phyloP scores from a whole-genome alignment of 2,888 invertebrate genomes.

The Cryptocephalus moraei region DNA sequence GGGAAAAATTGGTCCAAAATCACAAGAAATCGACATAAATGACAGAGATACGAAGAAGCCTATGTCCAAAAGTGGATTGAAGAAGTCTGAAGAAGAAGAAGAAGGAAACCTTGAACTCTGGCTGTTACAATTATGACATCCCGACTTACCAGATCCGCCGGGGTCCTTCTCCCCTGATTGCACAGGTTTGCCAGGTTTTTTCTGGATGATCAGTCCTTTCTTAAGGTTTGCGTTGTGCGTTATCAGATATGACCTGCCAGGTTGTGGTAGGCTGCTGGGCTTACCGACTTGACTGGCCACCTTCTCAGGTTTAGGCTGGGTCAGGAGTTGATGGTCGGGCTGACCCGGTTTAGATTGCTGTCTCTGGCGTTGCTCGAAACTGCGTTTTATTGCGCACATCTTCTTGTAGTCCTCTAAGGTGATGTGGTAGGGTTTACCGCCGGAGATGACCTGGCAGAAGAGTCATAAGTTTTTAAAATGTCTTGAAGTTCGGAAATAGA shows the following conservation, averaged over 20 bases:
- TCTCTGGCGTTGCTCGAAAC: constrained; percentile 39
- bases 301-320: too few relatives aligned
- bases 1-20: too few relatives aligned
- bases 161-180: too few relatives aligned
- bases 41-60: neutral
- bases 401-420: constrained; percentile 71
- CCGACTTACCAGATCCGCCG: too few relatives aligned
- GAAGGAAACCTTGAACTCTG: too few relatives aligned
- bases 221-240: constrained; percentile 25
- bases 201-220: constrained; percentile 27
- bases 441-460: constrained; percentile 56
- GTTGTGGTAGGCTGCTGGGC: neutral
- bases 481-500: neutral
- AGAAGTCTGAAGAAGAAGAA: constrained; percentile 1
- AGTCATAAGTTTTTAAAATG: neutral
- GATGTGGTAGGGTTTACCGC: constrained; percentile 70
- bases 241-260: constrained; percentile 15
- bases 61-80: constrained; percentile 1
- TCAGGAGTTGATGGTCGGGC: too few relatives aligned
- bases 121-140: too few relatives aligned
- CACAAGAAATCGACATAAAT: too few relatives aligned
- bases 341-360: constrained; percentile 37
- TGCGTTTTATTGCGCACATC: constrained; percentile 62
- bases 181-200: constrained; percentile 12
- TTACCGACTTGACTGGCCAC: too few relatives aligned